Conservation (phyloP, 1,140 invertebrate species). For the Drosophila ironensis region DNA sequence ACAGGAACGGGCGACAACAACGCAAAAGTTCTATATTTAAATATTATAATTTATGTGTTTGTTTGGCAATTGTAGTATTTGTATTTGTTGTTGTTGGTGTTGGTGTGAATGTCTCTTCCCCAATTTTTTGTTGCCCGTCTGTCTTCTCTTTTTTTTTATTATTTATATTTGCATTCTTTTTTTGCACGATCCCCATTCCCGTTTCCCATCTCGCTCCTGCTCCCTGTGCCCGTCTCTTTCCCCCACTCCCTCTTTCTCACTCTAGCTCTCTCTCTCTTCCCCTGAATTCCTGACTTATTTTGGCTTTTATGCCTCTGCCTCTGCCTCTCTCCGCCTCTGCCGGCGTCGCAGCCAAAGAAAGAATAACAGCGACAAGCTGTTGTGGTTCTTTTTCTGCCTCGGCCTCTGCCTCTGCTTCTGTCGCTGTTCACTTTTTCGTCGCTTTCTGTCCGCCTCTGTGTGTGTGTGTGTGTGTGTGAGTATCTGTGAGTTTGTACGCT, state of each 20-base stretch:
- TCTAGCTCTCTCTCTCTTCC: conserved; percentile 5
- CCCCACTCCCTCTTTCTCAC: conserved; percentile 2
- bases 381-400: conserved; percentile 59
- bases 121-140: neutral
- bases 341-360: conserved; percentile 21
- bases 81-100: conserved; percentile 49
- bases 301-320: conserved; percentile 66
- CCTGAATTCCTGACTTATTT: conserved; percentile 74
- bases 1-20: conserved; percentile 56
- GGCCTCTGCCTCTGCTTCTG: neutral
- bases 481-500: conserved; percentile 54
- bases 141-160: conserved; percentile 1
- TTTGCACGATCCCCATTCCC: conserved; percentile 41
- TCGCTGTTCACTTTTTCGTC: conserved; percentile 38
- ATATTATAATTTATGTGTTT: conserved; percentile 80
- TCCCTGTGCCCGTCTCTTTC: conserved; percentile 18
- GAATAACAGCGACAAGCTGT: conserved; percentile 32
- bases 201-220: conserved; percentile 4
- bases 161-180: conserved; percentile 1
- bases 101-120: conserved; percentile 35
- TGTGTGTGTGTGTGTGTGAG: conserved; percentile 25
- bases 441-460: conserved; percentile 4
- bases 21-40: conserved; percentile 80
- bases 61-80: conserved; percentile 67
- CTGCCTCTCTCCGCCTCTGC: neutral